Conservation (phyloP, 2,113 vertebrate species). For the Pluvialis apricaria region DNA sequence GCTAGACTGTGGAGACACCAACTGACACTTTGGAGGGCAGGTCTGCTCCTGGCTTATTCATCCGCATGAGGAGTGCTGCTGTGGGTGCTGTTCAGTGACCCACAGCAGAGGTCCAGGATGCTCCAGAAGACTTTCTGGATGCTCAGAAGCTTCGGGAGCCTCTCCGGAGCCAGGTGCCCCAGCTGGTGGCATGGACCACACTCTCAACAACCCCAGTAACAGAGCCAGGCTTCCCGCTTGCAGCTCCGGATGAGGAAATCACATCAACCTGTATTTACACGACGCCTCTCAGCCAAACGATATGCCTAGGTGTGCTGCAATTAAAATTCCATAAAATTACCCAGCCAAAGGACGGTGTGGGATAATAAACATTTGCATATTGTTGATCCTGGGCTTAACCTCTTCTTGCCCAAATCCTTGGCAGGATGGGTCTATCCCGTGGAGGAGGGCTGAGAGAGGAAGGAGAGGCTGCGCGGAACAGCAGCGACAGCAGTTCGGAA, state of each 20-base stretch:
- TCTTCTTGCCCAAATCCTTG: background rate
- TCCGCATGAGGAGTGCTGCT: accelerated
- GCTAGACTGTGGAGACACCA: background rate
- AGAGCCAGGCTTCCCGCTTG: background rate
- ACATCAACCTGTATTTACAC: background rate
- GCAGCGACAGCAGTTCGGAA: background rate
- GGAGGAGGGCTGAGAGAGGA: background rate
- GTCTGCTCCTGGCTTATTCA: background rate
- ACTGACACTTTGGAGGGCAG: background rate
- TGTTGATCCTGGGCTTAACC: background rate
- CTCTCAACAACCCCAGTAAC: background rate
- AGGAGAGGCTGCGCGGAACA: accelerated
- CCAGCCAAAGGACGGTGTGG: background rate
- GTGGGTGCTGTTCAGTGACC: background rate
- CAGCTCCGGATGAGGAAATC: background rate
- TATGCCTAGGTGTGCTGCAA: background rate
- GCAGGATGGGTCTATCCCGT: background rate
- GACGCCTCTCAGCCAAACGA: accelerated
- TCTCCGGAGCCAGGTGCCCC: background rate
- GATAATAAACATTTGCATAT: background rate
- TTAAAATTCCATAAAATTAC: background rate
- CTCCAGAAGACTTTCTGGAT: background rate
- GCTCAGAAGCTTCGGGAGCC: background rate
- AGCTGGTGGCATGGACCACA: background rate
- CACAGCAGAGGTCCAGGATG: background rate